A percentile compares a stretch with the other conserved stretches of the same genome.
These are phyloP conservation scores for Sarcophaga rosellei DNA, from an alignment of 2,888 invertebrate species.

Conservation along the genomic window DNA sequence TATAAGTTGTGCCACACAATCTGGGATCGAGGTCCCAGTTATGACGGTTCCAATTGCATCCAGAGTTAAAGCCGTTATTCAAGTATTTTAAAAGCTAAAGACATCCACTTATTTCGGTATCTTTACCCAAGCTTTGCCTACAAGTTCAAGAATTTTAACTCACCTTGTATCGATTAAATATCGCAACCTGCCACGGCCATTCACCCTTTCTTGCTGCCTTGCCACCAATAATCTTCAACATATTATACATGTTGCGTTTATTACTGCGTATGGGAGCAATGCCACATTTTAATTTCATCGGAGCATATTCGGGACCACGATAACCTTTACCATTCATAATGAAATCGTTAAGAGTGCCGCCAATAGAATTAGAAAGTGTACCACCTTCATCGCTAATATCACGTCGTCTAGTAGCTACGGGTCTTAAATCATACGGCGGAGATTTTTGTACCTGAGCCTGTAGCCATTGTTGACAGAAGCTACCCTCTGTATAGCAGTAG, in stretches of 20 bases:
- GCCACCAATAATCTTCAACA: constrained; percentile 94
- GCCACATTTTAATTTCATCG: constrained; percentile 81
- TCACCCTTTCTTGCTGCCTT: constrained; percentile 89
- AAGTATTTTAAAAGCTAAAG: no score
- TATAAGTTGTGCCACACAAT: no score
- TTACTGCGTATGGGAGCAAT: constrained; percentile 76
- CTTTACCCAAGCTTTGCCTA: not conserved
- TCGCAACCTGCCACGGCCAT: constrained; percentile 98
- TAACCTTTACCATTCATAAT: constrained; percentile 80
- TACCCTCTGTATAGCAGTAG: constrained; percentile 91
- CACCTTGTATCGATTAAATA: constrained; percentile 92
- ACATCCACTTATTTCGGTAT: not conserved
- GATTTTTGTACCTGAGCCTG: constrained; percentile 79
- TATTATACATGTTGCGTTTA: constrained; percentile 81
- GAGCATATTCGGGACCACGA: constrained; percentile 79
- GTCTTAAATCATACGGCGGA: constrained; percentile 76
- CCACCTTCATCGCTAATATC: constrained; percentile 72
- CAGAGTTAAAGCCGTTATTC: no score
- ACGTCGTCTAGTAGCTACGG: constrained; percentile 73
- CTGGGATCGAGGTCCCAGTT: no score
- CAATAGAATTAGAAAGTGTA: constrained; percentile 75
- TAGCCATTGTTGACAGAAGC: constrained; percentile 90
- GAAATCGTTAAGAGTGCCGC: constrained; percentile 73
- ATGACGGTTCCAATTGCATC: no score
- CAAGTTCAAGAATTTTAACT: constrained; percentile 28